phyloP scores from a whole-genome alignment of 2,888 invertebrate genomes.

The Oligia fasciuncula region DNA sequence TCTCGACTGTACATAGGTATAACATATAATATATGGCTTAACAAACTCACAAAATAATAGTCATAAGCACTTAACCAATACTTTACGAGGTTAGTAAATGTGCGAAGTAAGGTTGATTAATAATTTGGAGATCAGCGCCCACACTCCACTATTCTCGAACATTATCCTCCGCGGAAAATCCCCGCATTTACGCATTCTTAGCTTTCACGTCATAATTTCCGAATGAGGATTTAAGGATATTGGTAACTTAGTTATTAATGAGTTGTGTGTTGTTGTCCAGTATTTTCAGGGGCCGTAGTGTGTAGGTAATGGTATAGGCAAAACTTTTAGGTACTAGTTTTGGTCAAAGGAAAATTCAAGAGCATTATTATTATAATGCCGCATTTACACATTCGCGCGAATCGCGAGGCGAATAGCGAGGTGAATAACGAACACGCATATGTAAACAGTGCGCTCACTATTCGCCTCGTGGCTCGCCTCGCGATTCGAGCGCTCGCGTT shows the following conservation, averaged over 20 bases:
- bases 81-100: constrained; percentile 15
- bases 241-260: constrained; percentile 37
- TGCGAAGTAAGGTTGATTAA: constrained; percentile 29
- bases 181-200: constrained; percentile 37
- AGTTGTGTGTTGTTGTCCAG: not conserved
- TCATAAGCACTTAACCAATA: constrained; percentile 4
- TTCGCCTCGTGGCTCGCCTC: too few relatives aligned
- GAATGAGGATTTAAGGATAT: constrained; percentile 27
- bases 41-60: constrained; percentile 1
- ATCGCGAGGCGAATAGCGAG: too few relatives aligned
- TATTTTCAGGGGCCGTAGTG: not conserved
- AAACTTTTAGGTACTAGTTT: not conserved
- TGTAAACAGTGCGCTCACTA: too few relatives aligned
- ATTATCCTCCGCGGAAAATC: constrained; percentile 32
- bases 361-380: not conserved
- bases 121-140: constrained; percentile 31
- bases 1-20: too few relatives aligned
- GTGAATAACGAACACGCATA: too few relatives aligned
- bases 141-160: constrained; percentile 1
- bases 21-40: too few relatives aligned
- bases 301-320: not conserved
- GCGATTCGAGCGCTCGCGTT: too few relatives aligned
- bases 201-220: constrained; percentile 27
- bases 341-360: not conserved
- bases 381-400: too few relatives aligned